phyloP scores from a whole-genome alignment of 2,113 vertebrate species.

The Leiothrix lutea region DNA sequence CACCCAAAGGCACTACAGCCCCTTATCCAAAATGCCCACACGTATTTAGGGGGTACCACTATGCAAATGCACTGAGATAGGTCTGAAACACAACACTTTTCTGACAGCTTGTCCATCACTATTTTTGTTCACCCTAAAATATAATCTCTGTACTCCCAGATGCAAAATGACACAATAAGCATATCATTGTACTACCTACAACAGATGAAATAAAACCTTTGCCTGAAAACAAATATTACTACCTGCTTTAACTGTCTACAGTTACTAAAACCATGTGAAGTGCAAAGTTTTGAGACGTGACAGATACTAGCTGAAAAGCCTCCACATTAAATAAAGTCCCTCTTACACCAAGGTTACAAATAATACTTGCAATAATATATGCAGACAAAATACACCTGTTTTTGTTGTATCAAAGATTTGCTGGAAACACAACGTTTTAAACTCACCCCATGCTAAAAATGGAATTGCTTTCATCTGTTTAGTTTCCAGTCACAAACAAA shows the following conservation, averaged over 20 bases:
- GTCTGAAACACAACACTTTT: neutral
- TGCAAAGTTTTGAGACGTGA: neutral
- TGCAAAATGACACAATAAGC: neutral
- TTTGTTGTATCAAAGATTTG: neutral
- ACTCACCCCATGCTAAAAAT: neutral
- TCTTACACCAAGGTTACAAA: neutral
- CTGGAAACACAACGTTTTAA: neutral
- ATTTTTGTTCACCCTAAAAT: neutral
- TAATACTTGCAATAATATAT: neutral
- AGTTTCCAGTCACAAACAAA: neutral
- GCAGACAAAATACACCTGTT: neutral
- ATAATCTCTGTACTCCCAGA: neutral
- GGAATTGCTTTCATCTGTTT: neutral
- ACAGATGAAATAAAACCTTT: neutral
- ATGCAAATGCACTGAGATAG: rapidly evolving
- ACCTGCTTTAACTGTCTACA: neutral
- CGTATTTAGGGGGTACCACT: neutral
- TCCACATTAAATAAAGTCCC: neutral
- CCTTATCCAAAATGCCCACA: neutral
- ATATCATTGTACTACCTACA: neutral
- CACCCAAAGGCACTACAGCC: neutral
- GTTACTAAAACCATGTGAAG: neutral
- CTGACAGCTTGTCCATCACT: neutral
- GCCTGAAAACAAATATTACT: neutral
- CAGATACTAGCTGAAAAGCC: neutral